Conservation (phyloP, 2,113 vertebrate genomes). For the Chloropsis cyanopogon region DNA sequence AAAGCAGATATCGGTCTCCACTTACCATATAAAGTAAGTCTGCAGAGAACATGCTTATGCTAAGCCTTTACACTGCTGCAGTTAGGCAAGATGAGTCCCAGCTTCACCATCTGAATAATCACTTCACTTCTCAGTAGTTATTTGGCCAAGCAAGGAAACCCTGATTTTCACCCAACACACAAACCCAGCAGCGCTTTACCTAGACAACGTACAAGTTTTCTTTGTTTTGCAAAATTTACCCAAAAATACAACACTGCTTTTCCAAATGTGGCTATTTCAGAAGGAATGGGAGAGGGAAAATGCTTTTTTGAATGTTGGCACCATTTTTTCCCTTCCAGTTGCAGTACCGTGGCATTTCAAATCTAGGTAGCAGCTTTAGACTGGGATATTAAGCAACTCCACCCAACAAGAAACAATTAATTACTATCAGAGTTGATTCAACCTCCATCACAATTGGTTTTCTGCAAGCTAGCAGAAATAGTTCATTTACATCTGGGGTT, state of each 20-base stretch:
- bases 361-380: background rate
- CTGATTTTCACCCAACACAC: background rate
- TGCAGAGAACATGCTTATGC: background rate
- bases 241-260: background rate
- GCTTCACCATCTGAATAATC: background rate
- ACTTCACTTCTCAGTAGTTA: background rate
- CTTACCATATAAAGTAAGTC: rapidly evolving
- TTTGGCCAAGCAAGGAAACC: background rate
- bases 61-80: background rate
- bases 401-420: background rate
- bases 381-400: background rate
- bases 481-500: background rate
- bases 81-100: background rate
- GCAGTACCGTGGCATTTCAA: background rate
- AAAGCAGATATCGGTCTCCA: background rate
- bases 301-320: too few relatives aligned
- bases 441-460: background rate
- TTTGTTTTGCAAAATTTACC: background rate
- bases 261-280: background rate
- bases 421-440: background rate
- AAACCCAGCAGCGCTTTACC: background rate
- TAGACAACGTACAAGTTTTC: background rate
- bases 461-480: background rate
- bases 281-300: background rate
- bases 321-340: background rate